Conservation (phyloP, 2,888 invertebrate species). For the Liposcelis brunnea region DNA sequence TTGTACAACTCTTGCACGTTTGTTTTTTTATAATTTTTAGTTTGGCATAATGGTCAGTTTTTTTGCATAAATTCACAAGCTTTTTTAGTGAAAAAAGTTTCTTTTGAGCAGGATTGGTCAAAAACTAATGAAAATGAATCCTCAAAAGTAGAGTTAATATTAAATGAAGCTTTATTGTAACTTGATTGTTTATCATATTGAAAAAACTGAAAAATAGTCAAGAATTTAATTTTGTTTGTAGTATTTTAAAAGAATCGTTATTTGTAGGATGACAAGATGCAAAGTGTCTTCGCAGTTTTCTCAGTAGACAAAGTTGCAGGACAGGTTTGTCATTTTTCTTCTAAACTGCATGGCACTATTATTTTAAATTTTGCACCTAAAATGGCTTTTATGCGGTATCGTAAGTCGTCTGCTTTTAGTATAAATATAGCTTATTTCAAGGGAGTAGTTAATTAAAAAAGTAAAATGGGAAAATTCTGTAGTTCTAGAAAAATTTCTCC, state of each 20-base stretch:
- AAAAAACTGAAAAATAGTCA: conserved; percentile 8
- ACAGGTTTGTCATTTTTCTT: conserved; percentile 23
- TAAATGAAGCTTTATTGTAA: too few species aligned
- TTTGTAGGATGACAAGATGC: conserved; percentile 29
- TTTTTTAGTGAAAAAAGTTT: conserved; percentile 8
- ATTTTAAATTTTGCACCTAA: background rate
- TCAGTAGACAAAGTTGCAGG: conserved; percentile 29
- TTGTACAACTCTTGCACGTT: conserved; percentile 8
- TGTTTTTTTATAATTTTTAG: conserved; percentile 8
- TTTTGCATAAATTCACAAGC: background rate
- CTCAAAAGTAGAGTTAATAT: too few species aligned
- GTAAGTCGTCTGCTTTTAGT: background rate
- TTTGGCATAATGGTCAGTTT: background rate
- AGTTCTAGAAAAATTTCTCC: too few species aligned
- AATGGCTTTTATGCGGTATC: background rate
- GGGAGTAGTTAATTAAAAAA: too few species aligned
- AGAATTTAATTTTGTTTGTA: conserved; percentile 14
- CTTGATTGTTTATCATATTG: too few species aligned
- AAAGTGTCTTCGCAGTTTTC: conserved; percentile 30
- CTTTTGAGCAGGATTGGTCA: too few species aligned
- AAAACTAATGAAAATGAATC: too few species aligned
- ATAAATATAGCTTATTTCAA: too few species aligned
- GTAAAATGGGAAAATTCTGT: too few species aligned
- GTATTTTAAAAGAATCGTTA: conserved; percentile 20
- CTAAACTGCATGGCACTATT: conserved; percentile 8